Percentiles rank a stretch among this genome's conserved stretches.
Conservation (phyloP, 2,113 vertebrate species). For the Microcebus jonahi region DNA sequence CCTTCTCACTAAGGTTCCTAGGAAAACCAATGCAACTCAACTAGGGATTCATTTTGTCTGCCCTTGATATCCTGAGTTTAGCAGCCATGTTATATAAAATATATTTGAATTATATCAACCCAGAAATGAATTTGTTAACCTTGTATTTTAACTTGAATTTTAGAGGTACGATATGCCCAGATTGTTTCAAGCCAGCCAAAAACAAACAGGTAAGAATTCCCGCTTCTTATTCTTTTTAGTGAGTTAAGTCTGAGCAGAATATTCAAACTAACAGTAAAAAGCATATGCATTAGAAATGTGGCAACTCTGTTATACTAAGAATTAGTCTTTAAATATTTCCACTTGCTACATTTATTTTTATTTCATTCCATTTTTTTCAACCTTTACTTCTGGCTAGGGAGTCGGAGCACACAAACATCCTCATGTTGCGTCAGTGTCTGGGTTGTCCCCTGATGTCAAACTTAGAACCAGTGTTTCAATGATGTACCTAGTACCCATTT, state of each 20-base stretch:
- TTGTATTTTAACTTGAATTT: slow-evolving; percentile 70
- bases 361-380: neutral
- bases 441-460: slow-evolving; percentile 3
- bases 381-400: neutral
- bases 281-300: neutral
- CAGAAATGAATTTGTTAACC: slow-evolving; percentile 49
- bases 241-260: slow-evolving; percentile 54
- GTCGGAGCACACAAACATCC: neutral
- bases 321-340: slow-evolving; percentile 33
- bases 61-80: neutral
- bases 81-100: slow-evolving; percentile 43
- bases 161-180: slow-evolving; percentile 90
- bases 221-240: slow-evolving; percentile 43
- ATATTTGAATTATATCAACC: slow-evolving; percentile 39
- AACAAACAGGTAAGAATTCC: slow-evolving; percentile 93
- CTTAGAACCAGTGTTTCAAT: slow-evolving; percentile 26
- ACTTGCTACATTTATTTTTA: slow-evolving; percentile 31
- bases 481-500: slow-evolving; percentile 25
- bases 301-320: slow-evolving; percentile 30
- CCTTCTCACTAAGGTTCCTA: neutral
- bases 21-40: neutral
- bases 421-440: slow-evolving; percentile 6
- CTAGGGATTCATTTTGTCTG: neutral
- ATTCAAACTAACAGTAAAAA: slow-evolving; percentile 12
- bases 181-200: slow-evolving; percentile 95